Evolutionary conservation across 2,797 vertebrate species (phyloP).

Genomic region (Forpus xanthops): DNA sequence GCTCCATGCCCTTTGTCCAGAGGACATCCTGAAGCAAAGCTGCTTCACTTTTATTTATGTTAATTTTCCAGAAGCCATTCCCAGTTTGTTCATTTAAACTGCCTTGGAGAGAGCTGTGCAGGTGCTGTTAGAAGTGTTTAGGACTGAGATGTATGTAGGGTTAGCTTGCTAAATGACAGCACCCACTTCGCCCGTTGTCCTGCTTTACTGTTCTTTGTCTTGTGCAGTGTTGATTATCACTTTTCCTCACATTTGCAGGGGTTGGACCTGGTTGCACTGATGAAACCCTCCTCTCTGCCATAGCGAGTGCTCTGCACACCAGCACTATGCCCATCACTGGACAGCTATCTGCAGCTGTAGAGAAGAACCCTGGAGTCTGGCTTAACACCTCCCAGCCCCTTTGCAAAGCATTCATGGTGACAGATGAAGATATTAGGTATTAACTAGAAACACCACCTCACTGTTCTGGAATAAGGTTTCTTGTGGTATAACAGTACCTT

Average conservation of each 20-base stretch:
- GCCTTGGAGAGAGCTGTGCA: background rate
- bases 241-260: conserved; percentile 59
- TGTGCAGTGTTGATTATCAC: background rate
- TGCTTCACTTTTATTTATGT: background rate
- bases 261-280: conserved; percentile 96
- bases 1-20: background rate
- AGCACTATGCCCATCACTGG: conserved; percentile 96
- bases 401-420: conserved; percentile 98
- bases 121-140: background rate
- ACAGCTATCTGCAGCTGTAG: conserved; percentile 94
- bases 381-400: conserved; percentile 95
- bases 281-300: conserved; percentile 94
- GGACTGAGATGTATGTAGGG: background rate
- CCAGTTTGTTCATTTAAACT: background rate
- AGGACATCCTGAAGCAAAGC: background rate
- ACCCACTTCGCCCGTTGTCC: background rate
- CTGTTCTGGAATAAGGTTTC: background rate
- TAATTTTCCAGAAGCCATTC: background rate
- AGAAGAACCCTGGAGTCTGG: conserved; percentile 98
- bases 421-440: conserved; percentile 97
- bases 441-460: background rate
- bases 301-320: conserved; percentile 95
- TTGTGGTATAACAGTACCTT: too few relatives aligned
- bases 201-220: background rate
- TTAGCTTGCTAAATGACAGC: background rate